Percentiles rank a stretch among this genome's conserved stretches.
Evolutionary conservation across 2,888 invertebrate genomes (phyloP).

Genomic region (Andrena trimmerana): DNA sequence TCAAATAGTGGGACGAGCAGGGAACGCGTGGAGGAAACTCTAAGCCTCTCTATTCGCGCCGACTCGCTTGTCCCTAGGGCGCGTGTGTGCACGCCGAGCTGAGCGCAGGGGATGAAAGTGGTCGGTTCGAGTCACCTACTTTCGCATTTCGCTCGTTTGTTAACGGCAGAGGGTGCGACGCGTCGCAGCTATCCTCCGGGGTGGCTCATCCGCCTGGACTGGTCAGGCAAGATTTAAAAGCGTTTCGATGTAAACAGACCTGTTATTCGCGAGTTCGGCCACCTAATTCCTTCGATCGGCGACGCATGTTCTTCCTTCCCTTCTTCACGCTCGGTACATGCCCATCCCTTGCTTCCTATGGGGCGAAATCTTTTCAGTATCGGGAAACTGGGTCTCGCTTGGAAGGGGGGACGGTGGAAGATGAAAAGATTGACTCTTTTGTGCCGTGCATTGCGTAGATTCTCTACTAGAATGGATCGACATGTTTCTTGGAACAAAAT

Average conservation of each 20-base stretch:
- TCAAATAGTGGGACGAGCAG: slow-evolving; percentile 5
- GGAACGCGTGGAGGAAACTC: slow-evolving; percentile 23
- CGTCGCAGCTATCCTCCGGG: slow-evolving; percentile 44
- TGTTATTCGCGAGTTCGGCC: slow-evolving; percentile 68
- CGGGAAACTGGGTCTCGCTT: neutral
- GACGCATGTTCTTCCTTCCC: slow-evolving; percentile 42
- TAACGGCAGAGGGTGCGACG: slow-evolving; percentile 59
- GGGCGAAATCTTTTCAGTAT: neutral
- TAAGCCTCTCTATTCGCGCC: slow-evolving; percentile 24
- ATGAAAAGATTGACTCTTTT: neutral
- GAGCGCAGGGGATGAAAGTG: slow-evolving; percentile 47
- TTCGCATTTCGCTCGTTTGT: slow-evolving; percentile 80
- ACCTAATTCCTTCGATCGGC: slow-evolving; percentile 67
- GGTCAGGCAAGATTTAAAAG: slow-evolving; percentile 76
- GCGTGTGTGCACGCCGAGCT: slow-evolving; percentile 23
- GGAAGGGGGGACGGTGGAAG: neutral
- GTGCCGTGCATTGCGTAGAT: neutral
- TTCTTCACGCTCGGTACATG: slow-evolving; percentile 14
- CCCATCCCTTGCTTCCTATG: slow-evolving; percentile 13
- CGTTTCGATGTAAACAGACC: slow-evolving; percentile 79
- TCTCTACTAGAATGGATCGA: neutral
- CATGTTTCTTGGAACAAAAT: neutral
- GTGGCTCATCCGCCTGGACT: slow-evolving; percentile 22
- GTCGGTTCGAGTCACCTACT: slow-evolving; percentile 77
- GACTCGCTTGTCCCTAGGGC: neutral